phyloP scores from a whole-genome alignment of 2,888 invertebrate species.

The Mesorhabditis belari region DNA sequence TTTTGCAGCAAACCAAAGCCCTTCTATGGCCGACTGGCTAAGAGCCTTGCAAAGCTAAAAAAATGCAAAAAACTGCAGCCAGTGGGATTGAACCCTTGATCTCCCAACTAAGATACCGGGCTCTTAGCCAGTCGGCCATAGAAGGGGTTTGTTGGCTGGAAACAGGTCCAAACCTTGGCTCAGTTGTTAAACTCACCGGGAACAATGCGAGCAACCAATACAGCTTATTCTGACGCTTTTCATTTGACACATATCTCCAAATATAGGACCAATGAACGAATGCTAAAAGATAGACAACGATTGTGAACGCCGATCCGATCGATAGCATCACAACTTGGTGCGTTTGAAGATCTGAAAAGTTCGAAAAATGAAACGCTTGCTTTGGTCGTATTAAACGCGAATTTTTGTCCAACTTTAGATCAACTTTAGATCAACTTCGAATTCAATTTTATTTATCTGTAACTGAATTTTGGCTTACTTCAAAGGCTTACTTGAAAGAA shows the following conservation, averaged over 20 bases:
- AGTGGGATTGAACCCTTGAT: too few species aligned
- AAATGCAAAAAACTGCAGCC: background rate
- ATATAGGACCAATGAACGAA: conserved; percentile 34
- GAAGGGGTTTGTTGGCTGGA: background rate
- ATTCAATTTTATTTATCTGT: background rate
- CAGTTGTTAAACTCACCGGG: conserved; percentile 19
- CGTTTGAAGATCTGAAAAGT: conserved; percentile 30
- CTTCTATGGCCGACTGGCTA: too few species aligned
- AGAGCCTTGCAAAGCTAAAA: too few species aligned
- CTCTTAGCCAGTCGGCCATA: too few species aligned
- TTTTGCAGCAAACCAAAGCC: too few species aligned
- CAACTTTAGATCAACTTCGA: background rate
- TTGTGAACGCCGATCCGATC: conserved; percentile 28
- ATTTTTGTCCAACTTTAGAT: background rate
- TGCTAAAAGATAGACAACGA: conserved; percentile 28
- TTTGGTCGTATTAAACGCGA: too few species aligned
- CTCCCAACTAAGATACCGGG: too few species aligned
- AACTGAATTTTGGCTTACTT: background rate
- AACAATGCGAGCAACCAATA: conserved; percentile 47
- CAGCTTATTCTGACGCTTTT: conserved; percentile 45
- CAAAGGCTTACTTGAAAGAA: conserved; percentile 22
- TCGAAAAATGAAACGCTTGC: too few species aligned
- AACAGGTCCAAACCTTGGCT: background rate
- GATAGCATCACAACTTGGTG: conserved; percentile 39
- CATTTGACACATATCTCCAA: conserved; percentile 40